A percentile compares a stretch with the other conserved stretches of the same genome.
Evolutionary conservation across 2,888 invertebrate species (phyloP).

Genomic region (Pseudococcus viburni): DNA sequence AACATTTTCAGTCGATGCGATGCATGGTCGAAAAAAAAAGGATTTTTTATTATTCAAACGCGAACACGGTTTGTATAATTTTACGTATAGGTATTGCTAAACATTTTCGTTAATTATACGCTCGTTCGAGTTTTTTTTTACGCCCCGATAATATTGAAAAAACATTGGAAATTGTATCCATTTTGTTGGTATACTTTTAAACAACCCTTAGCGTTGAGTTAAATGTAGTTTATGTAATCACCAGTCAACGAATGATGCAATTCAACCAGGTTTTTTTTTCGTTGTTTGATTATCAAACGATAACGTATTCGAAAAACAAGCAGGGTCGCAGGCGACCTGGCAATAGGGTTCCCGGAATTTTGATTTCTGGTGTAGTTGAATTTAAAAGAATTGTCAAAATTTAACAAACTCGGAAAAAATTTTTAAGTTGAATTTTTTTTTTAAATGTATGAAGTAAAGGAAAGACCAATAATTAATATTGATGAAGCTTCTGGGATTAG

Average conservation of each 20-base stretch:
- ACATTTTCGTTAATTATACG: constrained; percentile 37
- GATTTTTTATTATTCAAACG: neutral
- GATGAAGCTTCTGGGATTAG: too few relatives aligned
- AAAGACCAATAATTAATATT: too few relatives aligned
- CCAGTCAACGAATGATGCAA: neutral
- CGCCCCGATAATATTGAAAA: neutral
- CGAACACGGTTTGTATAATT: constrained; percentile 7
- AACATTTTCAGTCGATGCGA: neutral
- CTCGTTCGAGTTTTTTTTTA: constrained; percentile 23
- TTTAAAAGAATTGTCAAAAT: too few relatives aligned
- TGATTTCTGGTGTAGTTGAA: too few relatives aligned
- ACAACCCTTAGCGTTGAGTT: neutral
- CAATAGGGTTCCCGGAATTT: too few relatives aligned
- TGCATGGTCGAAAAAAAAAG: neutral
- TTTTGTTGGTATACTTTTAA: neutral
- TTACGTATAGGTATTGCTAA: neutral
- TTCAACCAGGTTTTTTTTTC: neutral
- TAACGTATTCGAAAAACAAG: too few relatives aligned
- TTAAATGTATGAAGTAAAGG: too few relatives aligned
- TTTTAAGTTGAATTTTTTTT: too few relatives aligned
- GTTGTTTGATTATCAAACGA: too few relatives aligned
- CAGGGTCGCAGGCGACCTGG: too few relatives aligned
- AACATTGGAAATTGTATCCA: neutral
- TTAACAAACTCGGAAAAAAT: too few relatives aligned
- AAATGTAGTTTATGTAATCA: neutral